Evolutionary conservation across 2,113 vertebrate genomes (phyloP), one percentile per base, ranked within the genome.

Genomic region (Ptyas mucosa): DNA sequence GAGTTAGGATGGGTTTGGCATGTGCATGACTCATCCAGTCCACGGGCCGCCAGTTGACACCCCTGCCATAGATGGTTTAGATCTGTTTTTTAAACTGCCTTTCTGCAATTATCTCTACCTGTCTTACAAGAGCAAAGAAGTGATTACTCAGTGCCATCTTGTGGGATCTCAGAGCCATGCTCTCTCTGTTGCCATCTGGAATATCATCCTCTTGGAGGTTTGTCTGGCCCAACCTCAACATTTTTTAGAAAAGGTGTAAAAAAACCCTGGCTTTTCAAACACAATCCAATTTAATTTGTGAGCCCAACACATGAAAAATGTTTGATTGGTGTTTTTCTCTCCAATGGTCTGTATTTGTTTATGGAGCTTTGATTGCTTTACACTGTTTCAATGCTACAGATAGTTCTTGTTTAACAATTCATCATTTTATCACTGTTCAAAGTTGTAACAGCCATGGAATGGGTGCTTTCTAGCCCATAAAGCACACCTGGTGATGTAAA

Each of bases 21-120:
- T 57, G 6, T 2, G 2, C 7, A 3, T 58, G 57, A 9, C 8
- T 0, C 23, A 9, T 10, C 8, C 6, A 2, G 57, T 2, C 57
- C 2, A 6, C 0, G 24, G 24, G 24, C 24, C 3, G 1, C 8
- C 23, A 61, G 58, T 61, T 61, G 58, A 26, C 58, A 26, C 24
- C 23, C 58, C 9, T 61, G 29, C 26, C 10, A 2, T 39, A 20
- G n/a, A 81, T 20, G 7, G 34, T 39, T 39, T 81, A 39, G 18
- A 8, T 20, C 69, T 20, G 3, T n/a, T 3, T 39, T 20, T 15
- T 29, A 12, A 14, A 81, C 5, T 81, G 69, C 15, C 34, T 21
- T 43, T 43, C 34, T 81, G 69, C 69, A 81, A 39, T 81, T 39
- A 81, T 39, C 34, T 39, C 34, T 81, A 39, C 34, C 3, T 81